Evolutionary conservation across 2,797 vertebrate species (phyloP).

Genomic region (Neomorphus geoffroyi): DNA sequence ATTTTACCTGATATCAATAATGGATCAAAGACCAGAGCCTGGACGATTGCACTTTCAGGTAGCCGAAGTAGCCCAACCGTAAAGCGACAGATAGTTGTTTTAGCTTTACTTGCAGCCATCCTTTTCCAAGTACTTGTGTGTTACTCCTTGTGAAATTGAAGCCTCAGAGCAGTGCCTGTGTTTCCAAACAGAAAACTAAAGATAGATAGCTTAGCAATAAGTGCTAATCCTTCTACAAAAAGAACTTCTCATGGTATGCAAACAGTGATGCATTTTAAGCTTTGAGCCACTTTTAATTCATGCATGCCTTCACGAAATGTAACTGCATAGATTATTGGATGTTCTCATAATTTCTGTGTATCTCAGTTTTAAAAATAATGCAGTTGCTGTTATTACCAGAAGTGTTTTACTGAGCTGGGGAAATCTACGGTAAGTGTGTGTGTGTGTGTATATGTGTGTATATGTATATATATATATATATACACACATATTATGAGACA

Average conservation of each 20-base stretch:
- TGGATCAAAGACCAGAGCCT: not conserved
- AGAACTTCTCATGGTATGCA: not conserved
- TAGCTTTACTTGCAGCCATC: fast-evolving
- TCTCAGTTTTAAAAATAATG: not conserved
- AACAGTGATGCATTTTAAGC: not conserved
- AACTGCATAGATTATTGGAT: not conserved
- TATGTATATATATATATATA: no score
- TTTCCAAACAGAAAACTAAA: not conserved
- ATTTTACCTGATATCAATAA: not conserved
- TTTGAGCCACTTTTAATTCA: not conserved
- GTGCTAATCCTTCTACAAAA: not conserved
- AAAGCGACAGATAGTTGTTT: not conserved
- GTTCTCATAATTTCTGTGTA: not conserved
- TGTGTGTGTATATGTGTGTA: no score
- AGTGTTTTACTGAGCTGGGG: not conserved
- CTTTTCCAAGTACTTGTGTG: fast-evolving
- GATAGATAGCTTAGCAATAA: not conserved
- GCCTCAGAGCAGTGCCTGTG: fast-evolving
- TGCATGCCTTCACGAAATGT: not conserved
- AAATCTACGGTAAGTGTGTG: not conserved
- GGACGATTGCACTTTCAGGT: fast-evolving
- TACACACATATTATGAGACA: not conserved
- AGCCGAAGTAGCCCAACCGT: fast-evolving
- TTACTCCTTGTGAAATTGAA: not conserved
- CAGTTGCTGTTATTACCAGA: not conserved